Percentiles rank a stretch among this genome's conserved stretches.
Evolutionary conservation across 92 coral and sea anemone species (phyloP).

Genomic region (Phenganax marumi): DNA sequence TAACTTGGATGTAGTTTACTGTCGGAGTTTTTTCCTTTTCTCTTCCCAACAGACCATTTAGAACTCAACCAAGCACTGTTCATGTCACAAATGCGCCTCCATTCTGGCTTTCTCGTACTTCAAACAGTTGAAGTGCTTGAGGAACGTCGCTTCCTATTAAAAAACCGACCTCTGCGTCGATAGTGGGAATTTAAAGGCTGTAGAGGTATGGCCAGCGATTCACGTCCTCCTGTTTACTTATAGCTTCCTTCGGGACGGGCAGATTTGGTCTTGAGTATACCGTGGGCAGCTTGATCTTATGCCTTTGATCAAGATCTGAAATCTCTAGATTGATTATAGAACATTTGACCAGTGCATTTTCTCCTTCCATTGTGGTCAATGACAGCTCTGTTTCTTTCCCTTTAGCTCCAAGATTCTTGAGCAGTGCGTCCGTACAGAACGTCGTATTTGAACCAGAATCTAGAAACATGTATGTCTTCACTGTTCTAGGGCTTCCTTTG

Average conservation of each 20-base stretch:
- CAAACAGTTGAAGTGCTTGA: not conserved
- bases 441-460: constrained; percentile 56
- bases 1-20: not conserved
- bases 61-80: constrained; percentile 11
- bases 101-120: constrained; percentile 19
- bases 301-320: not conserved
- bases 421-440: constrained; percentile 51
- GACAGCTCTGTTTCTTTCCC: constrained; percentile 41
- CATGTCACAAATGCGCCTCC: constrained; percentile 23
- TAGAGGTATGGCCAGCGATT: not conserved
- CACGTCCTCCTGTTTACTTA: not conserved
- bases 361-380: constrained; percentile 39
- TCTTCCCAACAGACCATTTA: constrained; percentile 20
- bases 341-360: constrained; percentile 31
- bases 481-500: constrained; percentile 29
- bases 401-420: not conserved
- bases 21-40: not conserved
- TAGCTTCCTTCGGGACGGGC: not conserved
- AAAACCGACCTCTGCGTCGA: not conserved
- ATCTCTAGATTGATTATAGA: not conserved
- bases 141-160: constrained; percentile 32
- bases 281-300: not conserved
- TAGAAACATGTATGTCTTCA: too few relatives aligned
- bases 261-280: not conserved
- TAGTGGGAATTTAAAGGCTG: not conserved